Evolutionary conservation across 30 jellyfish, hydroid and myxozoan genomes (phyloP).

Genomic region (Pelagia noctiluca): DNA sequence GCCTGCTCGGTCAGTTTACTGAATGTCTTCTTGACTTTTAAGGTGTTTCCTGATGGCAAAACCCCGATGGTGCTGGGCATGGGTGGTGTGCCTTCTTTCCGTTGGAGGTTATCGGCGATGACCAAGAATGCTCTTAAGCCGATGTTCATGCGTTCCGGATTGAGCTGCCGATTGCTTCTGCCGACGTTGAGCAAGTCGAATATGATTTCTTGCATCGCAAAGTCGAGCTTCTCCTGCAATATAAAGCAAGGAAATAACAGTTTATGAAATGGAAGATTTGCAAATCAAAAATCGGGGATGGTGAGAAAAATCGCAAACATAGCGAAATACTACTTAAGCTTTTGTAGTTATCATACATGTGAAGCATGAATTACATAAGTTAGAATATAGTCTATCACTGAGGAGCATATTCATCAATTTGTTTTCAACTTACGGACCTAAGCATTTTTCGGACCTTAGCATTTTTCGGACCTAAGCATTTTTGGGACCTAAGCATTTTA

Average conservation of each 20-base stretch:
- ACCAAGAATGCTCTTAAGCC: constrained; percentile 97
- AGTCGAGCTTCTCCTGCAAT: constrained; percentile 95
- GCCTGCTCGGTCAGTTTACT: constrained; percentile 98
- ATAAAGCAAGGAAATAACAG: constrained; percentile 22
- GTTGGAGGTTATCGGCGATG: constrained; percentile 93
- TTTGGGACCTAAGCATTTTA: too few relatives aligned
- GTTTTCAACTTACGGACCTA: too few relatives aligned
- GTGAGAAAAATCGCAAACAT: too few relatives aligned
- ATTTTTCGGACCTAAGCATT: too few relatives aligned
- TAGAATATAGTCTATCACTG: too few relatives aligned
- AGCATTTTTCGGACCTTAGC: too few relatives aligned
- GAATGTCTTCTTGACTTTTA: constrained; percentile 93
- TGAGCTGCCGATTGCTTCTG: constrained; percentile 83
- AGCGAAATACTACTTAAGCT: too few relatives aligned
- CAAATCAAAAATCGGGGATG: too few relatives aligned
- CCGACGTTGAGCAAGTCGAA: constrained; percentile 95
- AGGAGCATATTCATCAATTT: too few relatives aligned
- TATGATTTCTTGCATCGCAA: constrained; percentile 98
- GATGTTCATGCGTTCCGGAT: constrained; percentile 98
- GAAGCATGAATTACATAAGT: too few relatives aligned
- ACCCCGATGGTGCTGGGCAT: constrained; percentile 99
- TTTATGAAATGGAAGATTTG: too few relatives aligned
- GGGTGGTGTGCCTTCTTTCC: constrained; percentile 99
- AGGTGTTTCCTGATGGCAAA: constrained; percentile 94
- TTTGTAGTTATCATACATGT: too few relatives aligned